These are phyloP conservation scores for Probaryconus sp. DNA, from an alignment of 1,140 invertebrate species.

Conservation along the genomic window DNA sequence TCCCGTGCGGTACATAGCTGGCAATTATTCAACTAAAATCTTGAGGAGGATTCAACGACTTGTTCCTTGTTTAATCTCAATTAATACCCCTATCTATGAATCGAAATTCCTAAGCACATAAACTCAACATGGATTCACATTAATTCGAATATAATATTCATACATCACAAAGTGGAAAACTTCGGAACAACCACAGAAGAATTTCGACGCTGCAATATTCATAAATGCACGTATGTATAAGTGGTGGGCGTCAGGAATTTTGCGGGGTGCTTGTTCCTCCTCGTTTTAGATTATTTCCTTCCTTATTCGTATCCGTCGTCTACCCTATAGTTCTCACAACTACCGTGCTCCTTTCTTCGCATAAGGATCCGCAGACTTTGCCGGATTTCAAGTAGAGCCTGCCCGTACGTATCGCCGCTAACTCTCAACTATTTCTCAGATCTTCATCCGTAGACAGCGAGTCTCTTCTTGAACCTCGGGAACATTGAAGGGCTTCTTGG, in stretches of 20 bases:
- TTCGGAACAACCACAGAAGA: constrained; percentile 46
- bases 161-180: constrained; percentile 56
- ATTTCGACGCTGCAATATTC: constrained; percentile 47
- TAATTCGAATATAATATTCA: constrained; percentile 52
- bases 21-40: no score
- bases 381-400: constrained; percentile 55
- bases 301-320: constrained; percentile 46
- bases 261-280: constrained; percentile 15
- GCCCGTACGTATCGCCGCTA: constrained; percentile 58
- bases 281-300: constrained; percentile 54
- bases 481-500: constrained; percentile 64
- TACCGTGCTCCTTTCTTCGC: constrained; percentile 51
- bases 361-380: constrained; percentile 55
- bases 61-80: neutral
- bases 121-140: constrained; percentile 13
- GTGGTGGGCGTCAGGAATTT: constrained; percentile 51
- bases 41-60: no score
- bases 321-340: constrained; percentile 53
- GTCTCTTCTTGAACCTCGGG: constrained; percentile 56
- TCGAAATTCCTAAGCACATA: constrained; percentile 5
- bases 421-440: constrained; percentile 76
- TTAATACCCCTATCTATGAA: constrained; percentile 13
- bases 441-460: constrained; percentile 65
- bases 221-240: constrained; percentile 52
- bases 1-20: no score